Conservation (phyloP, 1,140 invertebrate species). For the Lutraria rhynchaena region DNA sequence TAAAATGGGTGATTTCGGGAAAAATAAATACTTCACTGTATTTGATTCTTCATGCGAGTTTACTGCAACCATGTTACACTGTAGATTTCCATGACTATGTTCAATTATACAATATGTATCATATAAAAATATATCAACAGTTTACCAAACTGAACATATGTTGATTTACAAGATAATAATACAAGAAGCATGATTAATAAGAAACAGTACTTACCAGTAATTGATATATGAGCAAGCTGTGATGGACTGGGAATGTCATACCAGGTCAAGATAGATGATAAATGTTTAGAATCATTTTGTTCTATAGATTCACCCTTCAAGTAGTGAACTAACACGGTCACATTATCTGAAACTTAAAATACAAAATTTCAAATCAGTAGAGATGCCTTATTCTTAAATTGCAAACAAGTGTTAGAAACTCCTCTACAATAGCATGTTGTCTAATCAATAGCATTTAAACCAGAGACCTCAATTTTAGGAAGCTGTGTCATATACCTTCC, state of each 20-base stretch:
- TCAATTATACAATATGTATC: too few species aligned
- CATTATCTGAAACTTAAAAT: slow-evolving; percentile 62
- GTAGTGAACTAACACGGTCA: slow-evolving; percentile 66
- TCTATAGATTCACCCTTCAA: slow-evolving; percentile 67
- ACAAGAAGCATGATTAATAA: background rate
- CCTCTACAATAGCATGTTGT: too few species aligned
- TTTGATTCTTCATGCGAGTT: too few species aligned
- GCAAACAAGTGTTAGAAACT: background rate
- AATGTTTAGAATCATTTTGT: slow-evolving; percentile 54
- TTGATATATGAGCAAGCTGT: slow-evolving; percentile 62
- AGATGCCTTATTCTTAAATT: background rate
- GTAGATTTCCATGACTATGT: too few species aligned
- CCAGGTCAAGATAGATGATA: slow-evolving; percentile 73
- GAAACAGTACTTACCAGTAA: slow-evolving; percentile 58
- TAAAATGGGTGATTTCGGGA: too few species aligned
- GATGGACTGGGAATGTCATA: slow-evolving; percentile 72
- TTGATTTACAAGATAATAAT: background rate
- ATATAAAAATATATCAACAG: too few species aligned
- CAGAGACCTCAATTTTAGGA: too few species aligned
- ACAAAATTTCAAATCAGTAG: too few species aligned
- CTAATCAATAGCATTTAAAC: background rate
- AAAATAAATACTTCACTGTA: too few species aligned
- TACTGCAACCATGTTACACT: too few species aligned
- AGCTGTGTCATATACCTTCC: too few species aligned
- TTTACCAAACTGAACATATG: background rate